Percentiles rank a stretch among this genome's conserved stretches.
Conservation (phyloP, 1,140 invertebrate species). For the Diprion similis region DNA sequence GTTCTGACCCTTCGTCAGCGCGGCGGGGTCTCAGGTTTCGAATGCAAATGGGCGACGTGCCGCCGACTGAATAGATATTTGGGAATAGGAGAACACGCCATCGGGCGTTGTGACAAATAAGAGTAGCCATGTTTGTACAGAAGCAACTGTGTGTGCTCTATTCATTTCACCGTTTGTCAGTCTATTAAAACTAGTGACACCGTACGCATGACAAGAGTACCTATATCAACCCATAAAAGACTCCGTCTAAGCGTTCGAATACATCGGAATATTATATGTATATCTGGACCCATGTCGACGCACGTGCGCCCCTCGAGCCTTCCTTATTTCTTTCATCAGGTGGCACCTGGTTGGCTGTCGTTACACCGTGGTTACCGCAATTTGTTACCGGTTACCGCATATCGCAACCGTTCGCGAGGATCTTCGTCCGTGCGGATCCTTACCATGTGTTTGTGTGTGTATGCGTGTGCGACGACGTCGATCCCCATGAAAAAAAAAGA, state of each 20-base stretch:
- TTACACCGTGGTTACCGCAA: neutral
- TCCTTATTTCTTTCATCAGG: neutral
- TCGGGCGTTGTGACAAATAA: neutral
- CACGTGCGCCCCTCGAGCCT: neutral
- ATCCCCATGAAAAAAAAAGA: too few relatives aligned
- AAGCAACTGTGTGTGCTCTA: neutral
- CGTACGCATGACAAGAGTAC: neutral
- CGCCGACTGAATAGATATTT: constrained; percentile 5
- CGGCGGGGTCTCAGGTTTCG: neutral
- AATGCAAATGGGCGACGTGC: constrained; percentile 6
- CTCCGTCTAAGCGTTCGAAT: neutral
- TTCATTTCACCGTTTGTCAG: constrained; percentile 5
- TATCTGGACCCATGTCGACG: neutral
- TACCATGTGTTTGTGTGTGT: too few relatives aligned
- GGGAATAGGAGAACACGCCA: neutral
- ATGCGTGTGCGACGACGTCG: too few relatives aligned
- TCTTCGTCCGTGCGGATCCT: too few relatives aligned
- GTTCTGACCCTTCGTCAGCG: constrained; percentile 1
- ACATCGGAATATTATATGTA: neutral
- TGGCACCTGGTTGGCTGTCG: neutral
- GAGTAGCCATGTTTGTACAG: constrained; percentile 3
- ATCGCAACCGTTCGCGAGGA: neutral
- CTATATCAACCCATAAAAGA: neutral
- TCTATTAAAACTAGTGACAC: constrained; percentile 6
- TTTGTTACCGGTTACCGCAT: constrained; percentile 5